phyloP scores from a whole-genome alignment of 2,888 invertebrate species.

The Auanema sp. region DNA sequence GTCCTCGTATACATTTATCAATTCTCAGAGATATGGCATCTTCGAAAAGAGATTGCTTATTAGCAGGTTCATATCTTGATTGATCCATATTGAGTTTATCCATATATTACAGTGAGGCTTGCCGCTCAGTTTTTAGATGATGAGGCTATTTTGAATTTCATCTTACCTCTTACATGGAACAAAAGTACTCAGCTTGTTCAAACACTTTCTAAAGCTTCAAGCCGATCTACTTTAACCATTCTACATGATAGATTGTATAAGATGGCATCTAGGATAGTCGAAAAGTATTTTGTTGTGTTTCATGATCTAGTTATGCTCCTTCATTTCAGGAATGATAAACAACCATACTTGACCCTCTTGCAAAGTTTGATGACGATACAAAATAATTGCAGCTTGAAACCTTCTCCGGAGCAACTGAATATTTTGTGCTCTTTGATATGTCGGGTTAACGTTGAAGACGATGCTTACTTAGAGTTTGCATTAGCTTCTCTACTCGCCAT shows the following conservation, averaged over 20 bases:
- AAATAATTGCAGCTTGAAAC: conserved; percentile 8
- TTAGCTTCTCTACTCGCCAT: conserved; percentile 27
- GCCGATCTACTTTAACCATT: too few species aligned
- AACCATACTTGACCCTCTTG: too few species aligned
- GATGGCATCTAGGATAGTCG: too few species aligned
- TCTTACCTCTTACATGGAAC: too few species aligned
- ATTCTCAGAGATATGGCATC: conserved; percentile 1
- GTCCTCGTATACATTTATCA: background rate
- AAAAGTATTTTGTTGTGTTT: too few species aligned
- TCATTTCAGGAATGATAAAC: too few species aligned
- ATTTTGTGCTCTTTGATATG: conserved; percentile 2
- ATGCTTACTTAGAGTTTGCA: conserved; percentile 29
- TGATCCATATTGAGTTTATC: background rate
- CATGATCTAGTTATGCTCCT: too few species aligned
- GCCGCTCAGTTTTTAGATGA: too few species aligned
- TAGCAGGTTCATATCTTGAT: conserved; percentile 8
- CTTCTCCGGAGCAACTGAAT: conserved; percentile 6
- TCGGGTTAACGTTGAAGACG: conserved; percentile 3
- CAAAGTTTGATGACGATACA: conserved; percentile 8
- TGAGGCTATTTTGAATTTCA: too few species aligned
- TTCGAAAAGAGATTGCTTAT: conserved; percentile 12
- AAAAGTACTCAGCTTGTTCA: too few species aligned
- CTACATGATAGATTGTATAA: too few species aligned
- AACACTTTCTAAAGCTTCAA: too few species aligned
- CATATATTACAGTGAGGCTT: background rate